A percentile compares a stretch with the other conserved stretches of the same genome.
Evolutionary conservation across 2,888 invertebrate species (phyloP).

Genomic region (Allacma fusca): DNA sequence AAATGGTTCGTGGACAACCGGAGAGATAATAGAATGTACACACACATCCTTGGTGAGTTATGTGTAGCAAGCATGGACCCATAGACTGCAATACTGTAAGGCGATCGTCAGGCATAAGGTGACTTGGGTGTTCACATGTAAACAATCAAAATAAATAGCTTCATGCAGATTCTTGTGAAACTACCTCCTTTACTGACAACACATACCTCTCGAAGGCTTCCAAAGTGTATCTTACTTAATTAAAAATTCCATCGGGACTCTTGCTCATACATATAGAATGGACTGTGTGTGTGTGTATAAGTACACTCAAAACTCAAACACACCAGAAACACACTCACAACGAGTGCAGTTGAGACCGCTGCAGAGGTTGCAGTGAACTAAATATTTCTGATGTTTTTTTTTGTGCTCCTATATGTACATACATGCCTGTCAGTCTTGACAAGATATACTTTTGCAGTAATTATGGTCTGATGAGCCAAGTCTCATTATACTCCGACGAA

Average conservation of each 20-base stretch:
- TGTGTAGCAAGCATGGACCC: neutral
- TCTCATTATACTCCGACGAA: neutral
- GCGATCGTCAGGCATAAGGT: slow-evolving; percentile 1
- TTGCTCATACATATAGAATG: neutral
- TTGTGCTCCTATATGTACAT: neutral
- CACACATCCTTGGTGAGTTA: no score
- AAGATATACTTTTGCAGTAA: neutral
- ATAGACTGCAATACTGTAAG: neutral
- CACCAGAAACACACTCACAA: no score
- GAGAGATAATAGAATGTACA: neutral
- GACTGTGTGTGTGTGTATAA: no score
- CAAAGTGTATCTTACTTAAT: neutral
- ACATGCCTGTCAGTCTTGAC: neutral
- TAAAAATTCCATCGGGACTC: neutral
- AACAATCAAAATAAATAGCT: slow-evolving; percentile 33
- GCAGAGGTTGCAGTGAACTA: neutral
- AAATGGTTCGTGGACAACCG: neutral
- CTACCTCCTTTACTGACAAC: neutral
- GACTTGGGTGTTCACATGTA: slow-evolving; percentile 28
- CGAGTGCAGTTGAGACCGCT: no score
- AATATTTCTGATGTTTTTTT: neutral
- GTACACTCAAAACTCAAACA: no score
- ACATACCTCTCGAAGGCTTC: neutral
- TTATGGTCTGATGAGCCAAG: neutral
- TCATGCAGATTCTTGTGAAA: slow-evolving; percentile 18